Conservation (phyloP, 2,888 invertebrate species). For the Drosophila antonietae region DNA sequence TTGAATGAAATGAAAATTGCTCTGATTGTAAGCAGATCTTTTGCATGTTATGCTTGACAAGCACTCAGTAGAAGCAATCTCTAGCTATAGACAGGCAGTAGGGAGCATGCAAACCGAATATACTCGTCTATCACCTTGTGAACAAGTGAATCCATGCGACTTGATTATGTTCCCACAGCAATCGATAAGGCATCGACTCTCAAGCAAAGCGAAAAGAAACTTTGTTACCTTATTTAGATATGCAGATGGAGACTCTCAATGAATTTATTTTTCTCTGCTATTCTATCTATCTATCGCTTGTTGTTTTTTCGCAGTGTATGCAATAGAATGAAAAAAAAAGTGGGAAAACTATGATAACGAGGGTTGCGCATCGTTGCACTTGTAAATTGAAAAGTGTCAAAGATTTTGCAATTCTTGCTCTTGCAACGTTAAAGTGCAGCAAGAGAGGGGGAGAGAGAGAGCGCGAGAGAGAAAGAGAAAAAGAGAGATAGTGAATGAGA, state of each 20-base stretch:
- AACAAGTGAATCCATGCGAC: neutral
- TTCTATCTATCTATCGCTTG: neutral
- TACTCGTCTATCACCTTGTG: neutral
- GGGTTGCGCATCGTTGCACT: constrained; percentile 48
- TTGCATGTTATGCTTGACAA: too few species aligned
- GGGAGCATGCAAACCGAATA: neutral
- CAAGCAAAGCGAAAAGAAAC: neutral
- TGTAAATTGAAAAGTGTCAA: constrained; percentile 60
- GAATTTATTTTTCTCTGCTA: neutral
- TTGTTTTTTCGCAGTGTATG: constrained; percentile 29
- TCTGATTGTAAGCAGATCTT: too few species aligned
- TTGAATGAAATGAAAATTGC: too few species aligned
- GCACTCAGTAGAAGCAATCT: too few species aligned
- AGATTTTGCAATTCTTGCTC: constrained; percentile 44
- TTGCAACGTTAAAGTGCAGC: constrained; percentile 38
- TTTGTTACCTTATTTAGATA: neutral
- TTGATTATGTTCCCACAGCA: neutral
- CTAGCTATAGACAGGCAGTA: neutral
- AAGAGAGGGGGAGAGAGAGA: too few species aligned
- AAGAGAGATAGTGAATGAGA: neutral
- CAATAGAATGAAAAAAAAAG: neutral
- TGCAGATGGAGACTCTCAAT: neutral
- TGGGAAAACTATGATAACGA: constrained; percentile 26
- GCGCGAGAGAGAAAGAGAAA: neutral
- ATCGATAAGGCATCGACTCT: neutral